Percentiles rank a stretch among this genome's conserved stretches.
Conservation (phyloP, 2,113 vertebrate genomes). For the Ceyx melanurus region DNA sequence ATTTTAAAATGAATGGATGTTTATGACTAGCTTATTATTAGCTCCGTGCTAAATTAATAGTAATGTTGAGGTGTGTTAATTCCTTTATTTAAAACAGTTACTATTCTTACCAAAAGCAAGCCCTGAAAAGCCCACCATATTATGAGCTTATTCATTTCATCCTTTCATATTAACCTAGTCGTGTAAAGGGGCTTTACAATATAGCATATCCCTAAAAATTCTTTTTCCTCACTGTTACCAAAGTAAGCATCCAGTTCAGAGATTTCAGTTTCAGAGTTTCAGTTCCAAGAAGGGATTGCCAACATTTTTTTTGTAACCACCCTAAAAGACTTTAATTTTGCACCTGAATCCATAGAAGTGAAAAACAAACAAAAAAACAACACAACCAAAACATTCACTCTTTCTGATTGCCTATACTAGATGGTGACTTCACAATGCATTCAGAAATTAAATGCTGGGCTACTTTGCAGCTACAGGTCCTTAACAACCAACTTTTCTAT, state of each 20-base stretch:
- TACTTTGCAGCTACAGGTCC: no score
- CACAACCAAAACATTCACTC: not conserved
- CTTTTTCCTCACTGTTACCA: not conserved
- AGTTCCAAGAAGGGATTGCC: not conserved
- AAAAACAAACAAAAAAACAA: not conserved
- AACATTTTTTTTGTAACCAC: not conserved
- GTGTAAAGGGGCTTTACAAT: not conserved
- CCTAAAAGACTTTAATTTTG: not conserved
- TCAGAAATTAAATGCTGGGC: no score
- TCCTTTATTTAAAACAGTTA: not conserved
- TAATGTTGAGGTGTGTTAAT: constrained; percentile 7
- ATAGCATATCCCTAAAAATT: not conserved
- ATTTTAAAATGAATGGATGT: not conserved
- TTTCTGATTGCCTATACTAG: not conserved
- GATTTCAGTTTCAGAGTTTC: not conserved
- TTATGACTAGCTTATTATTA: not conserved
- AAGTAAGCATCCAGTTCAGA: not conserved
- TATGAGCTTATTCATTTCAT: not conserved
- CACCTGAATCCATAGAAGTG: not conserved
- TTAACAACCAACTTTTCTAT: no score
- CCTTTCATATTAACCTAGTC: not conserved
- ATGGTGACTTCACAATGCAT: no score
- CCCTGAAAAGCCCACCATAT: not conserved
- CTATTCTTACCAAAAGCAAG: not conserved
- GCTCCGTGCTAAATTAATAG: not conserved